Conservation (phyloP, 2,113 vertebrate genomes). For the Ictalurus furcatus region DNA sequence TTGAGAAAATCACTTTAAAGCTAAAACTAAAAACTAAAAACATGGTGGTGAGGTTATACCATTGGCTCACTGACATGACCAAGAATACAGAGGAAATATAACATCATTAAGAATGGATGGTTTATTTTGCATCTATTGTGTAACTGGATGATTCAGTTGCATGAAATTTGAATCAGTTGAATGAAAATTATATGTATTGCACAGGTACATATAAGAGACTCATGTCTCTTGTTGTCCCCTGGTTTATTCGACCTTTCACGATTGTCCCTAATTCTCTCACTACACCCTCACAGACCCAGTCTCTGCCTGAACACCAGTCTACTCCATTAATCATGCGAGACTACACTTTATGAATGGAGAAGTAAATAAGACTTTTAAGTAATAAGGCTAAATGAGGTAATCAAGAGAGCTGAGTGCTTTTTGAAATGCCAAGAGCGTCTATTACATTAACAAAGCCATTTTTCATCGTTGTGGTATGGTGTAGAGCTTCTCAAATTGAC, state of each 20-base stretch:
- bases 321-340: conserved; percentile 56
- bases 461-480: conserved; percentile 43
- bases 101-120: conserved; percentile 91
- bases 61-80: conserved; percentile 86
- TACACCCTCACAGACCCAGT: neutral
- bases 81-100: conserved; percentile 68
- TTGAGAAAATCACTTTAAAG: neutral
- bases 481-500: conserved; percentile 48
- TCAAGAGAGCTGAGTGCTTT: conserved; percentile 56
- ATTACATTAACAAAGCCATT: conserved; percentile 52
- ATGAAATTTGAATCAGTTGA: neutral
- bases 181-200: neutral
- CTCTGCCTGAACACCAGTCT: conserved; percentile 20
- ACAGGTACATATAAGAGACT: neutral
- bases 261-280: neutral
- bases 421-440: conserved; percentile 53
- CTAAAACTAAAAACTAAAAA: neutral
- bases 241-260: neutral
- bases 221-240: neutral
- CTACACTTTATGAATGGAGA: conserved; percentile 51
- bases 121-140: conserved; percentile 40
- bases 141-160: neutral
- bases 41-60: neutral
- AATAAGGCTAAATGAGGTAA: conserved; percentile 56
- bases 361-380: conserved; percentile 48